phyloP scores from a whole-genome alignment of 2,113 vertebrate species.

The Lota lota region DNA sequence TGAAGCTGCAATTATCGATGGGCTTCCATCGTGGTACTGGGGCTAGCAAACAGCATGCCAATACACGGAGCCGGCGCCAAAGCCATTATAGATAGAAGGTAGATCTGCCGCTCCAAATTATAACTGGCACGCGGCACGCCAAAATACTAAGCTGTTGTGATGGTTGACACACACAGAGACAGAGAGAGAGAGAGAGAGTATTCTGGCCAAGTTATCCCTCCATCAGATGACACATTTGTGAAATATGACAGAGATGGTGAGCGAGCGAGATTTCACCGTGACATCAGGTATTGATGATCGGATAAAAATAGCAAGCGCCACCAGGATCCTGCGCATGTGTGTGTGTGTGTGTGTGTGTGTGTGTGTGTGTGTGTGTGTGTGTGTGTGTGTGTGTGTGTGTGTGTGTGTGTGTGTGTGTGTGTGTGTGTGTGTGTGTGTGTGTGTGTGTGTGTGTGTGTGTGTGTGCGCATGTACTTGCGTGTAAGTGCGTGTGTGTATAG shows the following conservation, averaged over 20 bases:
- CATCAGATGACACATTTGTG: not conserved
- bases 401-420: too few relatives aligned
- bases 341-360: not conserved
- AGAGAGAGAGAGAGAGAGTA: not conserved
- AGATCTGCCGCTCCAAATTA: conserved; percentile 64
- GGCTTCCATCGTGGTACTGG: conserved; percentile 63
- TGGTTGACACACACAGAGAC: conserved; percentile 4
- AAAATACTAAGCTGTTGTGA: conserved; percentile 36
- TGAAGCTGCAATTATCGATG: conserved; percentile 68
- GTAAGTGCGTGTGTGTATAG: not conserved
- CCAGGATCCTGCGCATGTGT: not conserved
- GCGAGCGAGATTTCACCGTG: conserved; percentile 16
- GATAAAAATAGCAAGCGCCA: conserved; percentile 60
- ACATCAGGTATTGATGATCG: conserved; percentile 46
- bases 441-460: not conserved
- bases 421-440: too few relatives aligned
- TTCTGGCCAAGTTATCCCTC: conserved; percentile 23
- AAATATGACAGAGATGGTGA: conserved; percentile 23
- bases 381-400: not conserved
- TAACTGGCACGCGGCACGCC: conserved; percentile 46
- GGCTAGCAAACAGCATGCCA: conserved; percentile 60
- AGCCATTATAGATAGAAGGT: conserved; percentile 62
- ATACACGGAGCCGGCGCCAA: conserved; percentile 56
- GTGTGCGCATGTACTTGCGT: not conserved
- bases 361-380: not conserved